Percentiles rank a stretch among this genome's conserved stretches.
Conservation (phyloP, 2,888 invertebrate genomes). For the Mimas tiliae region DNA sequence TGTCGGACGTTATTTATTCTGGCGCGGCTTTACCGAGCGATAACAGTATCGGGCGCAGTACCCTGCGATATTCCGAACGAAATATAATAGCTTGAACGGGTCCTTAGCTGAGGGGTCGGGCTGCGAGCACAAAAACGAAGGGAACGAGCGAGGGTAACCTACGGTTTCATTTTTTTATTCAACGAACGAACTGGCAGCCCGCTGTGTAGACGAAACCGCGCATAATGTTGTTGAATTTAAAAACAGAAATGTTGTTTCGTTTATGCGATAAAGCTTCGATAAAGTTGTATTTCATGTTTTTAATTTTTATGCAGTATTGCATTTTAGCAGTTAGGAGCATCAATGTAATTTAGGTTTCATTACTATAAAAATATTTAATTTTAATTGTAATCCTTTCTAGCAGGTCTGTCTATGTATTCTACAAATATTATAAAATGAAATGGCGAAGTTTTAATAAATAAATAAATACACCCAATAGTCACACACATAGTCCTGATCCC, state of each 20-base stretch:
- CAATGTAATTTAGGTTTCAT: no score
- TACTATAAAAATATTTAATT: no score
- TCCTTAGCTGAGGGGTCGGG: slow-evolving; percentile 42
- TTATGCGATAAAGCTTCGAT: neutral
- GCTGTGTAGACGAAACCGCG: slow-evolving; percentile 11
- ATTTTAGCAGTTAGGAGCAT: no score
- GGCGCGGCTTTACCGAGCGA: slow-evolving; percentile 40
- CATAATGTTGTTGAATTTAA: slow-evolving; percentile 1
- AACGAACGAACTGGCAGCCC: slow-evolving; percentile 8
- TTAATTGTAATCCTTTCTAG: no score
- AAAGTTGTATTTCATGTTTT: neutral
- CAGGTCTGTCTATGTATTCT: no score
- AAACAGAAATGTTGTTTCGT: neutral
- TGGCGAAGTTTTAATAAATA: no score
- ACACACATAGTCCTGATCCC: no score
- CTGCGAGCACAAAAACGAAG: slow-evolving; percentile 75
- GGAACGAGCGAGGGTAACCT: slow-evolving; percentile 59
- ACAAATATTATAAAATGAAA: no score
- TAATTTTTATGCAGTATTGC: neutral
- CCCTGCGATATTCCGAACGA: slow-evolving; percentile 46
- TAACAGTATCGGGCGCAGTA: slow-evolving; percentile 47
- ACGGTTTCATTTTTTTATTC: slow-evolving; percentile 68
- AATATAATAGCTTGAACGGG: slow-evolving; percentile 56
- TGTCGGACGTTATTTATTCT: slow-evolving; percentile 46
- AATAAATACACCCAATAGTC: no score